Evolutionary conservation across 1,140 invertebrate species (phyloP).

Genomic region (Hylyphantes graminicola): DNA sequence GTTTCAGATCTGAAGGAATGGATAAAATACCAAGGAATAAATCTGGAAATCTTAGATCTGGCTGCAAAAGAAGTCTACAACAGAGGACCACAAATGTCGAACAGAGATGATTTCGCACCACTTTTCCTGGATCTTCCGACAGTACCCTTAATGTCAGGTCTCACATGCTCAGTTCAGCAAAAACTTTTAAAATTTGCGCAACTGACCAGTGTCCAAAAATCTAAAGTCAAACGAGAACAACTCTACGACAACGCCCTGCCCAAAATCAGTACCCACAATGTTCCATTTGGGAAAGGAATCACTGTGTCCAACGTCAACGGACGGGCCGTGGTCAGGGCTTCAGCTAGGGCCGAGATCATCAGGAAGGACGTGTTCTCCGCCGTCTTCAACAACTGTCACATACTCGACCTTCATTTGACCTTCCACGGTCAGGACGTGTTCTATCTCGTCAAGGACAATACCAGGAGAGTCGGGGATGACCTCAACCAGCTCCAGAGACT

Average conservation of each 20-base stretch:
- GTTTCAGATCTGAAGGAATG: constrained; percentile 61
- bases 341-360: constrained; percentile 74
- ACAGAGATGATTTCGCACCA: constrained; percentile 18
- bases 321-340: constrained; percentile 75
- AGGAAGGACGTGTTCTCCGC: constrained; percentile 92
- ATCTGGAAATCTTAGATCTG: constrained; percentile 60
- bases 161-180: constrained; percentile 56
- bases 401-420: constrained; percentile 89
- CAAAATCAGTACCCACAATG: constrained; percentile 61
- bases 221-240: constrained; percentile 61
- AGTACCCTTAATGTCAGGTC: constrained; percentile 57
- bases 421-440: constrained; percentile 91
- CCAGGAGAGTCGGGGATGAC: constrained; percentile 78
- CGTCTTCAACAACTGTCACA: constrained; percentile 92
- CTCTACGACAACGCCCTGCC: constrained; percentile 53
- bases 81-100: background rate
- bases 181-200: constrained; percentile 58
- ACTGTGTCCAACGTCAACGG: constrained; percentile 81
- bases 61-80: constrained; percentile 46
- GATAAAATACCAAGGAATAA: constrained; percentile 62
- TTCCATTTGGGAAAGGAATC: constrained; percentile 77
- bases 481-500: constrained; percentile 79
- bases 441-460: constrained; percentile 89
- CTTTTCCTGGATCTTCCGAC: constrained; percentile 55
- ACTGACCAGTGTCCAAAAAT: constrained; percentile 58